These are phyloP conservation scores for Micrasema minimum DNA, from an alignment of 1,140 invertebrate genomes.

Conservation along the genomic window DNA sequence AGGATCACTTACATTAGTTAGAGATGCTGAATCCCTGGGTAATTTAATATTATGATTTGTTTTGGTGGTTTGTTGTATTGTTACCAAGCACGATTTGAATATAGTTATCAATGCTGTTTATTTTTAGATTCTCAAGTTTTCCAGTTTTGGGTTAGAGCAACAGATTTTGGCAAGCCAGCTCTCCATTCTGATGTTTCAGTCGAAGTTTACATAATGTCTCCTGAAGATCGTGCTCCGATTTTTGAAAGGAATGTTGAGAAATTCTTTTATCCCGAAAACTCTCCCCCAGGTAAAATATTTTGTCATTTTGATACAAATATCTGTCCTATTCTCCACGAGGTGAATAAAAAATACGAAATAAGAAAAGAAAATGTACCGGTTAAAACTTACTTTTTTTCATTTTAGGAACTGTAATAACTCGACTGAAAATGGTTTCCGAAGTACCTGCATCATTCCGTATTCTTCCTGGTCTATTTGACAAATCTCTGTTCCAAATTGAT, in stretches of 20 bases:
- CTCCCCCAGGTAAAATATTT: conserved; percentile 67
- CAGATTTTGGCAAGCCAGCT: conserved; percentile 78
- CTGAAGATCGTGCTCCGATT: conserved; percentile 75
- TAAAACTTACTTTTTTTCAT: too few species aligned
- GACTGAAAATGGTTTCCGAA: conserved; percentile 70
- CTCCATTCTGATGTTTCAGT: conserved; percentile 82
- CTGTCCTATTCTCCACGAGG: too few species aligned
- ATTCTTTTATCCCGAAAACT: conserved; percentile 84
- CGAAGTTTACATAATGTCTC: conserved; percentile 79
- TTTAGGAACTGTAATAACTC: conserved; percentile 71
- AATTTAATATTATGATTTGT: conserved; percentile 52
- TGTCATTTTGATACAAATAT: too few species aligned
- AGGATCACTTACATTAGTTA: conserved; percentile 75
- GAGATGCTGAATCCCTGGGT: conserved; percentile 70
- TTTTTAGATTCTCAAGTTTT: conserved; percentile 80
- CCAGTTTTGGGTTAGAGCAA: conserved; percentile 90
- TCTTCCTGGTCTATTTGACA: conserved; percentile 69
- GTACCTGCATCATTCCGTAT: conserved; percentile 68
- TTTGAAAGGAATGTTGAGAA: conserved; percentile 78
- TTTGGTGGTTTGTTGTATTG: too few species aligned
- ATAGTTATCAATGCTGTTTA: too few species aligned
- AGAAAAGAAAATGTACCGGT: too few species aligned
- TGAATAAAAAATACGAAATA: too few species aligned
- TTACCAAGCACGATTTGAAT: too few species aligned
- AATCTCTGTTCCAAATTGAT: conserved; percentile 81